Evolutionary conservation across 2,113 vertebrate genomes (phyloP), one percentile per base, ranked within the genome.

Genomic region (Dryoscopus gambensis): DNA sequence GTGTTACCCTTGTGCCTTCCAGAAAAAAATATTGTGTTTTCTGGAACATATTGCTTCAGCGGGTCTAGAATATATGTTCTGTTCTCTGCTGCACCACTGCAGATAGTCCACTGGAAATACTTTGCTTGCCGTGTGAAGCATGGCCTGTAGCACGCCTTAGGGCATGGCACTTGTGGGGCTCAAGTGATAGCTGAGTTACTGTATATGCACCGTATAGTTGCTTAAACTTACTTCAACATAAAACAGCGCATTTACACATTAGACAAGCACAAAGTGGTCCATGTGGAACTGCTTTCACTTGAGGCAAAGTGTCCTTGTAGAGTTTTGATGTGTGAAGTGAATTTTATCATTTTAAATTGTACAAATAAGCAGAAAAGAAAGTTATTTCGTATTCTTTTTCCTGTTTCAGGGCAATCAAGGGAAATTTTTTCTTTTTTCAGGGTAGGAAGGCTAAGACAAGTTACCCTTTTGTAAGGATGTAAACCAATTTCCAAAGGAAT

Each of bases 191-290:
- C 81, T 78, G 78, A 97, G 83, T 74, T 95, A 65, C 81, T 91
- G 50, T 92, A 89, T 90, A 84, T 27, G 24, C 60, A 67, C 56
- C 20, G 11, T 94, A 83, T 67, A 92, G 87, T 81, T 90, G 83
- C 85, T 95, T 86, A 92, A 68, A 47, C 80, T 91, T 93, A 64
- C 57, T 89, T 90, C 89, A 80, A 83, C 80, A 64, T 94, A 92
- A 97, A 97, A 74, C 77, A 92, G 69, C 83, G 83, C 64, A 94
- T 78, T 93, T 97, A 94, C 96, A 97, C 94, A 96, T 97, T 96
- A 91, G 92, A 97, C 68, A 92, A 91, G 68, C 88, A 82, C 77
- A 96, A 95, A 95, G 84, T 80, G 90, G 95, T 95, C 96, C 90
- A 68, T 84, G 76, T 95, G 95, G 89, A 97, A 68, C 91, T 89